phyloP scores from a whole-genome alignment of 2,113 vertebrate genomes.

The Hylia prasina region DNA sequence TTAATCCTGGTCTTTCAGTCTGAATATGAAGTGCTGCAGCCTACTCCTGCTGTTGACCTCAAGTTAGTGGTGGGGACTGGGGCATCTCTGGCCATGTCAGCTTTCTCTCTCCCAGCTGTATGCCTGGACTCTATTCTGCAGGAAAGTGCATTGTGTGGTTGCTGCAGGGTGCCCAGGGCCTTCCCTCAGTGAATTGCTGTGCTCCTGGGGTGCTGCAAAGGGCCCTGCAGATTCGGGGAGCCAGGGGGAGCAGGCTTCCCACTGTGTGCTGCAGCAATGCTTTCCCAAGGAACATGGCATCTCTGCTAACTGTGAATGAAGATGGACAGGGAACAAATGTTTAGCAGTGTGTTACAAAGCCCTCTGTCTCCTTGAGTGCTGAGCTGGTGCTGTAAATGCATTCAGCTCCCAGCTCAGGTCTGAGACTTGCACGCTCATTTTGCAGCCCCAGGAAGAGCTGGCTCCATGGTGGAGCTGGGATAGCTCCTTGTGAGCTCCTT shows the following conservation, averaged over 20 bases:
- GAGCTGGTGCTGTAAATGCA: background rate
- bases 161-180: background rate
- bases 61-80: no score
- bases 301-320: background rate
- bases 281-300: background rate
- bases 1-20: background rate
- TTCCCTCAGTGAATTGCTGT: background rate
- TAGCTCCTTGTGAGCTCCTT: background rate
- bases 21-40: background rate
- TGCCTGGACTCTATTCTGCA: background rate
- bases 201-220: background rate
- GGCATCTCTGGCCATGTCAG: background rate
- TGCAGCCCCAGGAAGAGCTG: background rate
- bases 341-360: background rate
- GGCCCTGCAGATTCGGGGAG: background rate
- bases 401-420: background rate
- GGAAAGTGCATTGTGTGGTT: background rate
- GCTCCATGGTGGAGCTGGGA: background rate
- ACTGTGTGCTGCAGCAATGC: background rate
- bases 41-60: background rate
- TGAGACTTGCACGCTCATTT: background rate
- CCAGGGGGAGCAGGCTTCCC: background rate
- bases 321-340: background rate
- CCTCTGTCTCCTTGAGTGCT: background rate
- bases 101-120: background rate